Base-by-base conservation (phyloP, 1,140 invertebrate species). In the Microplitis mediator region DNA sequence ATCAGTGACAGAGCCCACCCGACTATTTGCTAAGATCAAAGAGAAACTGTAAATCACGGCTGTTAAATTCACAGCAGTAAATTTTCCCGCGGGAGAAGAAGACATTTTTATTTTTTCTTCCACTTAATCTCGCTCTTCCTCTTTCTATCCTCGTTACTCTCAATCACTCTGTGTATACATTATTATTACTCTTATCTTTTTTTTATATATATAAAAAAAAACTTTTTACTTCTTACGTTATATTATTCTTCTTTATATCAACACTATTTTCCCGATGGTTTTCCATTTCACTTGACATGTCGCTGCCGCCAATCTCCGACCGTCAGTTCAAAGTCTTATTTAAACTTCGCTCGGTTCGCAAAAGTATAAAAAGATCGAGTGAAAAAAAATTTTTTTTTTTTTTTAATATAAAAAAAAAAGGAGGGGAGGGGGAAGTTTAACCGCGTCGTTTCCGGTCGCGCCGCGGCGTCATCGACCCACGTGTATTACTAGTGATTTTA, bases 361-460 rank as follows among this genome's bases (percentile, higher is more conserved):
- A 11, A 45, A 45, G 39, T 45, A 45, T 45, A 45, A 45, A 45
- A 45, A 45, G 6, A 45, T 11, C 6, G 11, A 2, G 39, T 9
- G 11, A 8, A 6, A 45, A 45, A 45, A 45, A 45, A 45, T 5
- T 5, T 45, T 11, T 45, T 45, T 11, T 16, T 36, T 14, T 63
- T 34, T 14, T 34, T 6, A 45, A 6, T 6, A 8, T 6, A 23
- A 9, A 16, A 4, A 58, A 34, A 51, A 31, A 36, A 34, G 23
- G 34, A 23, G 62, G 23, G 52, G 45, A 45, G 31, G 54, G 39
- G 54, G 32, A 16, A 54, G 32, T 39, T 36, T 60, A 61, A 54
- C 69, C 68, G 75, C 72, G 75, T 66, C 75, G 73, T 69, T 76
- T 76, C 75, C 75, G 75, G 75, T 74, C 75, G 69, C 69, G 72